Percentiles rank a stretch among this genome's conserved stretches.
Conservation (phyloP, 23 tunicate species). For the Styela clava region DNA sequence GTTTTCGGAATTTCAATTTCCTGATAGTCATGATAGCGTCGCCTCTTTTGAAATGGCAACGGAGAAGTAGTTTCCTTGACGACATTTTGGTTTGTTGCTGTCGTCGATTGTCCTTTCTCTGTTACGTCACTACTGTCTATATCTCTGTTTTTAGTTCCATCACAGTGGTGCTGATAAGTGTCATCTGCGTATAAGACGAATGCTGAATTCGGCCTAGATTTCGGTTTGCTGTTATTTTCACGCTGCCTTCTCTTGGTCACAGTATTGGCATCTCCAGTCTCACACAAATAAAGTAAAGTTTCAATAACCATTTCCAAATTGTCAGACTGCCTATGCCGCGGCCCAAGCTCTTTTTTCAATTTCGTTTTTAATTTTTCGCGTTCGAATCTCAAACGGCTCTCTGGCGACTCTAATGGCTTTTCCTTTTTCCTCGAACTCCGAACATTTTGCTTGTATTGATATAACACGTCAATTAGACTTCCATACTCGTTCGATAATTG, state of each 20-base stretch:
- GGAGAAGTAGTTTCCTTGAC: background rate
- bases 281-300: slow-evolving; percentile 16
- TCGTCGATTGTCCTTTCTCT: background rate
- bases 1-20: background rate
- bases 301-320: slow-evolving; percentile 19
- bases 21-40: background rate
- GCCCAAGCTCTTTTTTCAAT: background rate
- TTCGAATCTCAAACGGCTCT: slow-evolving; percentile 2
- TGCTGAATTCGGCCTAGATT: background rate
- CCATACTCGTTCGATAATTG: slow-evolving; percentile 10
- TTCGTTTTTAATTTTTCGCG: slow-evolving; percentile 7
- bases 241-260: background rate
- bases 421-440: background rate
- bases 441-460: slow-evolving; percentile 12
- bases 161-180: background rate
- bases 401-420: background rate
- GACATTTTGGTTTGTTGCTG: background rate
- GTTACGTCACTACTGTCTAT: background rate
- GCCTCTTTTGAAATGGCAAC: background rate
- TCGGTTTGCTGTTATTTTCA: background rate
- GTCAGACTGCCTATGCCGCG: slow-evolving; percentile 7
- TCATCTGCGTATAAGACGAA: background rate
- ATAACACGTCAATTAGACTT: slow-evolving; percentile 14
- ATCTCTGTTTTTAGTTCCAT: background rate
- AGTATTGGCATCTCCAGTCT: background rate